Conservation (phyloP, 2,888 invertebrate species). For the Terebella lapidaria region DNA sequence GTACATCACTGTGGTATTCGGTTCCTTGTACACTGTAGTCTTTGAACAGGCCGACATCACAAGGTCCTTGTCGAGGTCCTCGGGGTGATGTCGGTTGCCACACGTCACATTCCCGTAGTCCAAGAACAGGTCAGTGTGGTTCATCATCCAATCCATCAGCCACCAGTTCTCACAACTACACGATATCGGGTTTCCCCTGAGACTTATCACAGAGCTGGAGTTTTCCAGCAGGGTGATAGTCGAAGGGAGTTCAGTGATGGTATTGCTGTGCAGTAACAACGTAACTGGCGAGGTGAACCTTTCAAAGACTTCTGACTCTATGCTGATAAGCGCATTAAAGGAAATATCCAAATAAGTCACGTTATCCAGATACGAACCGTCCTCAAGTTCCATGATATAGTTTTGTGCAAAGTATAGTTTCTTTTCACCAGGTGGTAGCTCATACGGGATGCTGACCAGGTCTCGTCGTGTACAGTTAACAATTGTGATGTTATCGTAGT, state of each 20-base stretch:
- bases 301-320: background rate
- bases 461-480: constrained; percentile 10
- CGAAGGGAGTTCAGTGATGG: background rate
- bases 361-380: constrained; percentile 1
- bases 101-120: background rate
- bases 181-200: background rate
- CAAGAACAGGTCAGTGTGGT: background rate
- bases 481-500: background rate
- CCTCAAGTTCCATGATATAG: constrained; percentile 2
- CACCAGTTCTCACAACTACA: background rate
- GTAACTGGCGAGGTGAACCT: background rate
- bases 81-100: background rate
- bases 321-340: background rate
- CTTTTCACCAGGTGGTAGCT: constrained; percentile 8
- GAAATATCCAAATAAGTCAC: constrained; percentile 1
- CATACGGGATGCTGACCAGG: constrained; percentile 10
- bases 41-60: background rate
- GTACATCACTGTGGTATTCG: background rate
- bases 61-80: background rate
- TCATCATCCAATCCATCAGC: background rate
- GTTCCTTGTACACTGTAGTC: background rate
- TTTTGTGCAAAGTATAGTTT: constrained; percentile 10
- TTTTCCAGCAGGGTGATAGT: background rate
- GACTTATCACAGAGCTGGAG: background rate
- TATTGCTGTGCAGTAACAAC: background rate